Conservation (phyloP, 2,888 invertebrate species). For the Marasmarcha lunaedactyla region DNA sequence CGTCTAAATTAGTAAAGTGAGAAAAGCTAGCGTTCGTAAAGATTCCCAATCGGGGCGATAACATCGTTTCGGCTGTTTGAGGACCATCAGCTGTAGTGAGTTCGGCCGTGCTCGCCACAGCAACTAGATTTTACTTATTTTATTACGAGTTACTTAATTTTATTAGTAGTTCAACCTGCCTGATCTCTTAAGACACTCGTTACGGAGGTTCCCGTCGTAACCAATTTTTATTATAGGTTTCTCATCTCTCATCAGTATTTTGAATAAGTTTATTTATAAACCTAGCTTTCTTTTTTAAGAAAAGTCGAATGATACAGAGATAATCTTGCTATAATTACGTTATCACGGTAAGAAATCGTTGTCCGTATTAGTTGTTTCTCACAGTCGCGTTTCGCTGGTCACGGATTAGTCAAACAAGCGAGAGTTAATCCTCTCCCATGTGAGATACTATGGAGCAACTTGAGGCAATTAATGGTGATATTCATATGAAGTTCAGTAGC, state of each 20-base stretch:
- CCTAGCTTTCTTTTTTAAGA: too few species aligned
- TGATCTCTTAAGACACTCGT: too few species aligned
- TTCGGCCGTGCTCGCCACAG: slow-evolving; percentile 41
- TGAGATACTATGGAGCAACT: slow-evolving; percentile 47
- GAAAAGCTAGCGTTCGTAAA: slow-evolving; percentile 64
- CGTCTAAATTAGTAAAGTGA: slow-evolving; percentile 67
- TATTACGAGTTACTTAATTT: slow-evolving; percentile 43
- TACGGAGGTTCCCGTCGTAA: too few species aligned
- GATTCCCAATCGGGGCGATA: slow-evolving; percentile 56
- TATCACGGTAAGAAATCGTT: background rate
- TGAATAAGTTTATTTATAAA: too few species aligned
- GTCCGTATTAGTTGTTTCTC: slow-evolving; percentile 28
- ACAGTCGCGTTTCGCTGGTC: slow-evolving; percentile 25
- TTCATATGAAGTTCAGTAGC: slow-evolving; percentile 14
- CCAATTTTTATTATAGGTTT: too few species aligned
- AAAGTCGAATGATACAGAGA: too few species aligned
- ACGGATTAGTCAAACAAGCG: slow-evolving; percentile 54
- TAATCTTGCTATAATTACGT: slow-evolving; percentile 1
- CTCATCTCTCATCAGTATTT: too few species aligned
- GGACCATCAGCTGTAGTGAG: slow-evolving; percentile 49
- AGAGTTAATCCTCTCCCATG: slow-evolving; percentile 53
- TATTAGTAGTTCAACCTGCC: slow-evolving; percentile 22
- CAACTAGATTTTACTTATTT: slow-evolving; percentile 25
- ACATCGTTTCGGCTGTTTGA: slow-evolving; percentile 36
- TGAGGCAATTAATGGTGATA: slow-evolving; percentile 7